These are phyloP conservation scores for Nilaparvata lugens DNA, from an alignment of 1,140 invertebrate genomes.

Conservation along the genomic window DNA sequence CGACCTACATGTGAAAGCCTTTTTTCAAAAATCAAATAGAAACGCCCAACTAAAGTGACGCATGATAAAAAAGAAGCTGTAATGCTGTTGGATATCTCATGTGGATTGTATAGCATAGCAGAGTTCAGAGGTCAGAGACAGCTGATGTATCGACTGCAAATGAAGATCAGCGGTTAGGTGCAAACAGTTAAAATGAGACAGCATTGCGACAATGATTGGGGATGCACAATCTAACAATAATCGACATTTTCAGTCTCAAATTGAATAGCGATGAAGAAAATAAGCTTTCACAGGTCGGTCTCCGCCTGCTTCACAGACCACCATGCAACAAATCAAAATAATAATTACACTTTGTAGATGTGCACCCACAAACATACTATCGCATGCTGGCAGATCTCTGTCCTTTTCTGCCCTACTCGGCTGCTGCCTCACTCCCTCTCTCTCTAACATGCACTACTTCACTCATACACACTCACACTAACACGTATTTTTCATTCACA, in stretches of 20 bases:
- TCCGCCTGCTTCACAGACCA: slow-evolving; percentile 5
- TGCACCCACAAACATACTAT: background rate
- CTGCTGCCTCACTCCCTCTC: background rate
- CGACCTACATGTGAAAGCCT: slow-evolving; percentile 2
- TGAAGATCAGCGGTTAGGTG: too few species aligned
- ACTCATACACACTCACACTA: background rate
- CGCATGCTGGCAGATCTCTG: background rate
- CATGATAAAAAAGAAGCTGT: background rate
- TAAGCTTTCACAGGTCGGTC: slow-evolving; percentile 19
- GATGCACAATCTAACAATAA: slow-evolving; percentile 14
- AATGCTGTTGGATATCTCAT: slow-evolving; percentile 3
- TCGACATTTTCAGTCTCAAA: background rate
- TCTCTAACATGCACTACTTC: background rate
- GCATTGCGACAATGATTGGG: background rate
- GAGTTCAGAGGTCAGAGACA: background rate
- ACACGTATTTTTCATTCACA: too few species aligned
- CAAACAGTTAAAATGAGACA: background rate
- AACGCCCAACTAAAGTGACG: background rate
- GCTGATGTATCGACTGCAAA: background rate
- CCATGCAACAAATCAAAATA: slow-evolving; percentile 7
- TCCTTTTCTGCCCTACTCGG: too few species aligned
- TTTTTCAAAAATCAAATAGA: background rate
- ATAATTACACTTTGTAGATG: background rate
- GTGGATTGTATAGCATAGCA: background rate
- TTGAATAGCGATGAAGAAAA: slow-evolving; percentile 6